Base-by-base conservation (phyloP, 2,888 invertebrate genomes). In the Adineta ricciae region DNA sequence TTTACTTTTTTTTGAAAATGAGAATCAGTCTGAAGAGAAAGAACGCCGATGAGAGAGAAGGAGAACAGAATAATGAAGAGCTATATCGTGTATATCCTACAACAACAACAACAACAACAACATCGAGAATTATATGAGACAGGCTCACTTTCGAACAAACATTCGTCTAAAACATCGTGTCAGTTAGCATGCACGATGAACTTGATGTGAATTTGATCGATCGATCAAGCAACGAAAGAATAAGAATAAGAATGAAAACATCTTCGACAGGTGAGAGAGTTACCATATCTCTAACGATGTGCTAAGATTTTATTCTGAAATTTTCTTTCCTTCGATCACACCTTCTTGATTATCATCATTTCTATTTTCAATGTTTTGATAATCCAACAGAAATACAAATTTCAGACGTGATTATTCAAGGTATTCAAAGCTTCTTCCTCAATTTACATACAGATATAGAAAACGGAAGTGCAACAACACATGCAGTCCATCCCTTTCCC, bases 1-100 rank as follows among this genome's bases (percentile, higher is more conserved):
- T 64, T 64, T 64, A 64, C 64, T 64, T 64, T 64, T 64, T 64
- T 64, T 64, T 64, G 64, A 64, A 64, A 64, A 64, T 64, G 64
- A 64, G 64, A 64, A 64, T 36, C 32, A 64, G 27, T 19, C 1
- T 27, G 3, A 56, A 27, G 56, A 27, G 27, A 27, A 56, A 56
- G 2, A 14, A 27, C 2, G 27, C n/a, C 27, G 64, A 64, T 32
- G 64, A 64, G 64, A 64, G 32, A 64, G 64, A 64, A 24, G 24
- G 32, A 27, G 27, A 56, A 64, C 14, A 64, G 16, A 64, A 46
- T 46, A 11, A 50, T 64, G 32, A 32, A 32, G 64, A 64, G 32
- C 32, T 64, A 64, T 64, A 32, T 64, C 52, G 52, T 52, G 16
- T 64, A 24, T 64, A 36, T 64, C 7, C 50, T 64, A 32, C 64